Conservation (phyloP, 2,888 invertebrate genomes). For the Arge pagana region DNA sequence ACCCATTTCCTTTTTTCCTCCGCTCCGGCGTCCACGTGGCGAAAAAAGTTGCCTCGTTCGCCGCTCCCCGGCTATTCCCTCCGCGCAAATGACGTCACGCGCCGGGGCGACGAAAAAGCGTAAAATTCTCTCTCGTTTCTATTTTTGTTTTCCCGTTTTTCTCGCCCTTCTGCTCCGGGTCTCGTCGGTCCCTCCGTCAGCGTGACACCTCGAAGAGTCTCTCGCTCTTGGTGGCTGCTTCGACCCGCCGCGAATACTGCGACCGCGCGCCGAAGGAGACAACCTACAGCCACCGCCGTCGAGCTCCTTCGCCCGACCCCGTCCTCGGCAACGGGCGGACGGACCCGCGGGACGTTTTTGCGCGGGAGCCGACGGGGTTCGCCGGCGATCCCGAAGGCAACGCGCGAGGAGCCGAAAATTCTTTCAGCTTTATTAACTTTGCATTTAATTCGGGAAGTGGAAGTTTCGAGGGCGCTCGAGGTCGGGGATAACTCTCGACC, state of each 20-base stretch:
- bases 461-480: no score
- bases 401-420: conserved; percentile 35
- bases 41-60: background rate
- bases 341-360: conserved; percentile 37
- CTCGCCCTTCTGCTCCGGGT: background rate
- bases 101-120: no score
- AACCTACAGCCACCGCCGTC: background rate
- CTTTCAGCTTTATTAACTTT: conserved; percentile 48
- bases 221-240: background rate
- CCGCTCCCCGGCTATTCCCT: no score
- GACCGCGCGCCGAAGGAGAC: background rate
- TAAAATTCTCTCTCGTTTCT: background rate
- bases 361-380: conserved; percentile 47
- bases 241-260: no score
- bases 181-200: conserved; percentile 9
- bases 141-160: background rate
- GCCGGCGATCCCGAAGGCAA: conserved; percentile 25
- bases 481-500: no score
- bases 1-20: background rate
- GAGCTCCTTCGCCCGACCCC: background rate
- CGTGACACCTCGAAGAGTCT: conserved; percentile 14
- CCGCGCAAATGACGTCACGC: no score
- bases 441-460: conserved; percentile 40
- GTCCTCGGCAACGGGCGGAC: conserved; percentile 15
- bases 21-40: background rate